Evolutionary conservation across 2,113 vertebrate species (phyloP), one percentile per base, ranked within the genome.

Genomic region (Rhea pennata): DNA sequence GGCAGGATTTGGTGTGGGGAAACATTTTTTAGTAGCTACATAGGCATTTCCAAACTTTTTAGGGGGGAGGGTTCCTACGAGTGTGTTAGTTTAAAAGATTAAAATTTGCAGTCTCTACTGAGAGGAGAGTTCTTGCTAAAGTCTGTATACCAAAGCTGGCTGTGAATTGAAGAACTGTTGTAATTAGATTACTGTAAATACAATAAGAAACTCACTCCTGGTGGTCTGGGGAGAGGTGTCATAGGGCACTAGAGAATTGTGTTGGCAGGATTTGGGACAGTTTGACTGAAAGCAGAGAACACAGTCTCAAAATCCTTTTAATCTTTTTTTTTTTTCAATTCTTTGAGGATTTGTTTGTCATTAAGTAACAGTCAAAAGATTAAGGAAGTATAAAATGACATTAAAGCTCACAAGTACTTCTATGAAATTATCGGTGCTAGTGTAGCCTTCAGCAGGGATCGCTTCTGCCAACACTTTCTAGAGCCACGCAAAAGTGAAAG

Each of bases 161-260:
- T 95, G 92, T 95, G 95, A 96, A 97, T 98, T 97, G 96, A 98
- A 94, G 95, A 96, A 93, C 95, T 66, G 95, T 88, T 97, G 97
- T 98, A 98, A 99, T 99, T 98, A 98, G 98, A 98, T 99, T 98
- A 99, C 98, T 98, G 98, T 98, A 98, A 98, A 98, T 98, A 98
- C 97, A 98, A 98, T 98, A 98, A 98, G 98, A 98, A 98, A 97
- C 97, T 90, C 98, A 97, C 97, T 97, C 96, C 97, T 98, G 98
- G 98, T 98, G 99, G 99, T 99, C 99, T 95, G 92, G 80, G 93
- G 85, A 96, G 92, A 96, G 70, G 94, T 95, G 96, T 98, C 96
- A 96, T 83, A 94, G 96, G 95, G 96, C 94, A 96, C 90, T 75
- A 79, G 96, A 95, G 96, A 97, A 98, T 98, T 97, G 97, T 98